Evolutionary conservation across 2,797 vertebrate genomes (phyloP), one percentile per base, ranked within the genome.

Genomic region (Spondyliosoma cantharus): DNA sequence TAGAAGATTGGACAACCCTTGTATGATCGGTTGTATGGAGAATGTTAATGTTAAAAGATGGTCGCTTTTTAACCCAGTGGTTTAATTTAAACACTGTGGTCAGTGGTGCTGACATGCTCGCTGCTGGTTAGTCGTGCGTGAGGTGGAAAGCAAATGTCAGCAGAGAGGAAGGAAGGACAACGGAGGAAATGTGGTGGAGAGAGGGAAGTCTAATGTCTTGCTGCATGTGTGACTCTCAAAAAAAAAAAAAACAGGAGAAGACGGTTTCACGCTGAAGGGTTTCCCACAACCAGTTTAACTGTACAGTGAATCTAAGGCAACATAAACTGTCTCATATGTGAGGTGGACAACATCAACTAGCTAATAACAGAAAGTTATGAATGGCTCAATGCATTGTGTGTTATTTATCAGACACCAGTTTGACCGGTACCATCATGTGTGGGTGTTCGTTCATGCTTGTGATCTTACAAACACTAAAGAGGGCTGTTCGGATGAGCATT

Each of bases 101-200:
- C 9, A 29, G 67, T 49, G 24, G 9, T 19, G 62, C 58, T 59
- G 60, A 86, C 53, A 46, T 12, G 69, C 59, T 71, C 19, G 45
- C 15, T 20, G 29, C 43, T 19, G 46, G 57, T 74, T 52, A 48
- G 66, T 66, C 67, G 42, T 62, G 60, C 12, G 9, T 53, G 66
- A 83, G 19, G 68, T 77, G 81, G 78, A 89, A 91, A 89, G 74
- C 66, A 59, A 73, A 82, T 58, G 83, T 94, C 93, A 94, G 93
- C 92, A 93, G 46, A 92, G 82, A 91, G 86, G 93, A 93, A 94
- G 93, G 93, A 94, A 93, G 68, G 72, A 74, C 27, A 3, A 22
- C 25, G 37, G 81, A 70, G 85, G 80, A 88, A 85, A 80, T 67
- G 45, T n/a, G 64, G 24, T n/a, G 78, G 59, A 79, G 56, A 82